Evolutionary conservation across 2,888 invertebrate genomes (phyloP), one percentile per base, ranked within the genome.

Genomic region (Colostygia pectinataria): DNA sequence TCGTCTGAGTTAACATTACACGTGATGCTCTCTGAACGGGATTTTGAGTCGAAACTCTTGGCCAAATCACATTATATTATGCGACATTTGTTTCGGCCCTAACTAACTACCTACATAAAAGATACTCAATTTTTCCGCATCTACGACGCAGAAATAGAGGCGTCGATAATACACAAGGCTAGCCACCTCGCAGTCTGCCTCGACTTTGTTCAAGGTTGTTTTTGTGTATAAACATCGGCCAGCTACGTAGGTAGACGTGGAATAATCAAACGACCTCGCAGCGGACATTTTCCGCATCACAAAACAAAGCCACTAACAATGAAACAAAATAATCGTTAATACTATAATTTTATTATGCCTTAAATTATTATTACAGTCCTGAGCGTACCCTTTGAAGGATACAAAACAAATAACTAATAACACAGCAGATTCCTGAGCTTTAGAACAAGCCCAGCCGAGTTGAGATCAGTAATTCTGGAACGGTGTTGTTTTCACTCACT

Each of bases 391-490:
- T 66, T 55, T 64, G 43, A 66, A 71, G 72, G 78, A 77, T 70
- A 79, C 80, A 76, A 70, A 77, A 68, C 72, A 71, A 77, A 78
- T 80, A 81, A 77, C 80, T 86, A 87, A 77, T 89, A 89, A 87
- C 88, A 89, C 88, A 88, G 88, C 73, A 78, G 51, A 51, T 74
- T 69, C 70, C 68, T 68, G 84, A 69, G 88, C 88, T 89, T 72
- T 87, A 86, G 54, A 89, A 89, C 84, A 86, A 89, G 84, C 86
- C 70, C 87, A 66, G 65, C 70, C 66, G 74, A 75, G 68, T 73
- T 82, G 87, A 89, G 89, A 89, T 89, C 89, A 80, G 72, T 61
- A n/a, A n/a, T n/a, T 54, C 61, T 71, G 87, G 84, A 86, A 87
- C 88, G 88, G 66, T 86, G 84, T 78, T 72, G 61, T 48, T 68